Evolutionary conservation across 2,797 vertebrate species (phyloP).

Genomic region (Amniataba percoides): DNA sequence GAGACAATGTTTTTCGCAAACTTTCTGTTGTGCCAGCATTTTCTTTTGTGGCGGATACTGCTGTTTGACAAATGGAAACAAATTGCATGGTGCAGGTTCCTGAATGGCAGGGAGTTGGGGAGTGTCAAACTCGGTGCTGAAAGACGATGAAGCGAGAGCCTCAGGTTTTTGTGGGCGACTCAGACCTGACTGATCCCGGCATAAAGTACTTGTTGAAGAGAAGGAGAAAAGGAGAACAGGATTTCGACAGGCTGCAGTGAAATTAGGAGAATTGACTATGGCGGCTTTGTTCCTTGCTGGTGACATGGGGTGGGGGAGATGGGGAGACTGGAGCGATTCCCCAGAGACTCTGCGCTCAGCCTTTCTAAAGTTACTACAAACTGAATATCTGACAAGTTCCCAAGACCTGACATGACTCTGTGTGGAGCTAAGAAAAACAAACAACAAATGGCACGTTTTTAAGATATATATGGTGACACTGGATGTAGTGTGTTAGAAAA

Average conservation of each 20-base stretch:
- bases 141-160: constrained; percentile 79
- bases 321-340: constrained; percentile 76
- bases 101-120: constrained; percentile 82
- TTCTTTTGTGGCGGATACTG: constrained; percentile 83
- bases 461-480: constrained; percentile 67
- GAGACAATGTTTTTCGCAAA: constrained; percentile 76
- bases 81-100: constrained; percentile 80
- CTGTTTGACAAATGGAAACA: constrained; percentile 86
- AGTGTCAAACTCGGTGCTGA: constrained; percentile 79
- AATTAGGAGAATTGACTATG: constrained; percentile 87
- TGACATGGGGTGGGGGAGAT: constrained; percentile 78
- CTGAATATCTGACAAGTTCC: constrained; percentile 86
- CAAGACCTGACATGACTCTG: constrained; percentile 80
- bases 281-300: constrained; percentile 85
- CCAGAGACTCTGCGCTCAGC: constrained; percentile 79
- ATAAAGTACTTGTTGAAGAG: constrained; percentile 86
- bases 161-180: constrained; percentile 82
- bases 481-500: constrained; percentile 78
- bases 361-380: constrained; percentile 85
- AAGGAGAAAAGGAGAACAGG: constrained; percentile 80
- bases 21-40: constrained; percentile 82
- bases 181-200: constrained; percentile 84
- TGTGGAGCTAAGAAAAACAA: constrained; percentile 80
- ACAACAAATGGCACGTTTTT: constrained; percentile 77
- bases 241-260: constrained; percentile 86